Conservation (phyloP, 2,113 vertebrate species). For the Microtus pennsylvanicus region DNA sequence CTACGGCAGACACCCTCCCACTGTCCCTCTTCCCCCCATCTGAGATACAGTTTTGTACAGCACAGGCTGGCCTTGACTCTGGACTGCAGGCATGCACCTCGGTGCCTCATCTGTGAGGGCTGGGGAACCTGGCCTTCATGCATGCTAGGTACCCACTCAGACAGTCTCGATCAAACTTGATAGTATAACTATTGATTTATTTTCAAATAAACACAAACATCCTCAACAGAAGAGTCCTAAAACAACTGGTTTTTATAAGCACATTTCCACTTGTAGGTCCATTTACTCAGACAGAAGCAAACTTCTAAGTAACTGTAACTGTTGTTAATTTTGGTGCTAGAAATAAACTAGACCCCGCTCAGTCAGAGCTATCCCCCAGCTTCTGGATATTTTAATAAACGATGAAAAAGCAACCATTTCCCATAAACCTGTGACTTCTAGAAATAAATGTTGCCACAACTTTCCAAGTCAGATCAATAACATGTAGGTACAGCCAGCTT, state of each 20-base stretch:
- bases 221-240: conserved; percentile 10
- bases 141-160: background rate
- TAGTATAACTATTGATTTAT: background rate
- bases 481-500: background rate
- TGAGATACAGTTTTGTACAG: background rate
- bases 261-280: background rate
- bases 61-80: background rate
- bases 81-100: background rate
- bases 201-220: conserved; percentile 1
- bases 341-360: background rate
- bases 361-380: background rate
- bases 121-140: background rate
- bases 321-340: background rate
- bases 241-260: background rate
- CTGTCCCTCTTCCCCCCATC: background rate
- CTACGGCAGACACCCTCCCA: background rate
- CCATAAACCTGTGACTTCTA: background rate
- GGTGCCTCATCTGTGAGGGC: background rate
- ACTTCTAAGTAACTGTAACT: background rate
- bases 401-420: conserved; percentile 21
- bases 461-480: conserved; percentile 5
- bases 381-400: conserved; percentile 28
- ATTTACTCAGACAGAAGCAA: conserved; percentile 38
- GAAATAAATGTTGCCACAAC: background rate
- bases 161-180: background rate